Percentiles rank a stretch among this genome's conserved stretches.
Conservation (phyloP, 2,113 vertebrate genomes). For the Hypanus sabinus region DNA sequence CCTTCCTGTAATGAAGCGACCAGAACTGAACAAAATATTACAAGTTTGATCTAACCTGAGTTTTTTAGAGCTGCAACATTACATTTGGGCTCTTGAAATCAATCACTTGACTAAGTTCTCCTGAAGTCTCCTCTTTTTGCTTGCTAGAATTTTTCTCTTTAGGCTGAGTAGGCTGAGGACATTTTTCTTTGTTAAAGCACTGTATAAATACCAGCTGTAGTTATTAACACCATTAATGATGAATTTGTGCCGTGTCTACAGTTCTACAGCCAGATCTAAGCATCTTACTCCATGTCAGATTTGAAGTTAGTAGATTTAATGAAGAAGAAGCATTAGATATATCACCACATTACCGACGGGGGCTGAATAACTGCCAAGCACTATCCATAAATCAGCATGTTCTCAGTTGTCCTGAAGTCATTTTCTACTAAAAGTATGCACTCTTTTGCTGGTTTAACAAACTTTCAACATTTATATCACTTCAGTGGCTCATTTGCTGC, state of each 20-base stretch:
- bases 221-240: background rate
- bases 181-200: background rate
- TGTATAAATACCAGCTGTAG: background rate
- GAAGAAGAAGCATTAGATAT: background rate
- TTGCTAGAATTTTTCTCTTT: background rate
- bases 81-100: too few species aligned
- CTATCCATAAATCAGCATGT: slow-evolving; percentile 19
- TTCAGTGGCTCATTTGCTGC: slow-evolving; percentile 29
- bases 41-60: too few species aligned
- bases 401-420: slow-evolving; percentile 8
- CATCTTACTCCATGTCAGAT: background rate
- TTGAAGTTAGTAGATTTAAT: slow-evolving; percentile 15
- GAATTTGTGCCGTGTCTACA: background rate
- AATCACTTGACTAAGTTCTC: background rate
- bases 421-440: background rate
- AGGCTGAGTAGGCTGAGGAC: background rate
- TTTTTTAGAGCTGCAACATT: too few species aligned
- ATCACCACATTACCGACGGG: slow-evolving; percentile 3
- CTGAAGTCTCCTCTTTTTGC: background rate
- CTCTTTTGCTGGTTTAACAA: slow-evolving; percentile 10
- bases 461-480: slow-evolving; percentile 25
- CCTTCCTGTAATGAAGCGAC: too few species aligned
- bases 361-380: background rate
- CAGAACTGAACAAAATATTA: too few species aligned
- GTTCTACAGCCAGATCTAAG: background rate